Percentiles rank a stretch among this genome's conserved stretches.
Conservation (phyloP, 1,140 invertebrate species). For the Zophobas morio region DNA sequence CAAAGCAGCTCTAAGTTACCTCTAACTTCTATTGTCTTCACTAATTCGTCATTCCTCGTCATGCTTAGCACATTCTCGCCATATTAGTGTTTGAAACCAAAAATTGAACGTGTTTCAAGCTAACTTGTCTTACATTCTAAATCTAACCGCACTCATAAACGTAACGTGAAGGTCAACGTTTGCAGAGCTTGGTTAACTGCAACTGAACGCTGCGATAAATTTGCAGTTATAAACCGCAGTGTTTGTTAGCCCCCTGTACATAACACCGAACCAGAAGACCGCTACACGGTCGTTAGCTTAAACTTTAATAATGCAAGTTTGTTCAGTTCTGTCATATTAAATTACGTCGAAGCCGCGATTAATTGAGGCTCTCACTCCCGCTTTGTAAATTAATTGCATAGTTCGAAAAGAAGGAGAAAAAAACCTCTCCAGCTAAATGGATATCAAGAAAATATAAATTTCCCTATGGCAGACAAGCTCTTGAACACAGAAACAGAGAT, state of each 20-base stretch:
- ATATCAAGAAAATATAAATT: not conserved
- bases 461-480: not conserved
- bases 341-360: conserved; percentile 10
- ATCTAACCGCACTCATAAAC: not conserved
- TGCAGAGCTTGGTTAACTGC: not conserved
- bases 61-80: no score
- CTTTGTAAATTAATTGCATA: not conserved
- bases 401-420: not conserved
- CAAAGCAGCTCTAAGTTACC: no score
- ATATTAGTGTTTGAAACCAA: no score
- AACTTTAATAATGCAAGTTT: conserved; percentile 33
- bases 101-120: no score
- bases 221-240: conserved; percentile 25
- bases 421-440: not conserved
- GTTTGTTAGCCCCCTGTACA: conserved; percentile 14
- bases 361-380: not conserved
- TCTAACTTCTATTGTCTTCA: no score
- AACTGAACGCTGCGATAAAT: conserved; percentile 25
- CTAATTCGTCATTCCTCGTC: no score
- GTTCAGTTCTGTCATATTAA: conserved; percentile 22
- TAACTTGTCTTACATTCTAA: no score
- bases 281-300: conserved; percentile 29
- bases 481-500: not conserved
- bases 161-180: not conserved
- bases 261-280: conserved; percentile 36